phyloP scores from a whole-genome alignment of 2,113 vertebrate genomes.

The Hirundichthys speculiger region DNA sequence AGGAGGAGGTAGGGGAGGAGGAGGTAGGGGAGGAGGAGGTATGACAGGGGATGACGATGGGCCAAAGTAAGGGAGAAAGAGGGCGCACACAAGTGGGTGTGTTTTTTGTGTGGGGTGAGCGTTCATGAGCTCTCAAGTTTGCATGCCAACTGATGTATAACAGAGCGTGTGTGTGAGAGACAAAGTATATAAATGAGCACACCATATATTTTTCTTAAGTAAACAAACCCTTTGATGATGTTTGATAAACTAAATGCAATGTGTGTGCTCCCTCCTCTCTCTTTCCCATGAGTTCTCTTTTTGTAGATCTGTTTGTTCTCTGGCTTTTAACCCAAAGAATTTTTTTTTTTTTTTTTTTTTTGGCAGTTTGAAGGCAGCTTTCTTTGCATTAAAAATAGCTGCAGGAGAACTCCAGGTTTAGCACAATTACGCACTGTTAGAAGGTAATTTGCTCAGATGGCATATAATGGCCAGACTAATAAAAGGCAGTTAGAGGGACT shows the following conservation, averaged over 20 bases:
- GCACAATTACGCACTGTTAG: slow-evolving; percentile 66
- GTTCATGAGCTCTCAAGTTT: slow-evolving; percentile 34
- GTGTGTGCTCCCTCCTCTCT: slow-evolving; percentile 21
- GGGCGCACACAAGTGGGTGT: slow-evolving; percentile 57
- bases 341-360: slow-evolving; percentile 31
- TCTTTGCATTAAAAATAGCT: slow-evolving; percentile 53
- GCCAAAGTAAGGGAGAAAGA: slow-evolving; percentile 9
- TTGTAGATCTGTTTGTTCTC: background rate
- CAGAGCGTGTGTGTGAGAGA: slow-evolving; percentile 14
- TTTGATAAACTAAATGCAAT: slow-evolving; percentile 1
- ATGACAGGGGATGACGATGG: background rate
- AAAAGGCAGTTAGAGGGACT: slow-evolving; percentile 39
- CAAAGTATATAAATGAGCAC: slow-evolving; percentile 6
- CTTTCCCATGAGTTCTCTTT: background rate
- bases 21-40: slow-evolving; percentile 35
- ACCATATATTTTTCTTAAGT: slow-evolving; percentile 13
- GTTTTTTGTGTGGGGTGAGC: slow-evolving; percentile 56
- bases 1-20: slow-evolving; percentile 41
- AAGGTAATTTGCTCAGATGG: slow-evolving; percentile 56
- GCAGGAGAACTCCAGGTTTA: slow-evolving; percentile 50
- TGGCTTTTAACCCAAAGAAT: slow-evolving; percentile 24
- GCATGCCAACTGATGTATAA: slow-evolving; percentile 50
- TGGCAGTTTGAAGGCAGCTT: slow-evolving; percentile 19
- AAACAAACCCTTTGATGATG: slow-evolving; percentile 24
- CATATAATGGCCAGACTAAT: slow-evolving; percentile 38